These are phyloP conservation scores for Diaphora mendica DNA, from an alignment of 2,888 invertebrate genomes.

Conservation along the genomic window DNA sequence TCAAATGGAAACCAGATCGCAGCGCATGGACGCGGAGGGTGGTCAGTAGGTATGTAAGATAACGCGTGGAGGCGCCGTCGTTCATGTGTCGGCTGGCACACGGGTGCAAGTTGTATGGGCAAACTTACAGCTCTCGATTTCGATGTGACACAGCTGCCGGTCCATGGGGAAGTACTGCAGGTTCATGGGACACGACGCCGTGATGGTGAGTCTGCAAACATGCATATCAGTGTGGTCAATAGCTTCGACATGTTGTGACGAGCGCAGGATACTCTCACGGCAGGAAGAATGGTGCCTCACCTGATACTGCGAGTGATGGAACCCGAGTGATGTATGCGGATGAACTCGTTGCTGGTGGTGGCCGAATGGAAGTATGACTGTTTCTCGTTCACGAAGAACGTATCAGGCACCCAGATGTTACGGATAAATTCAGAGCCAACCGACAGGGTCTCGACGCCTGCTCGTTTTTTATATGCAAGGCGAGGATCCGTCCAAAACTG, in stretches of 20 bases:
- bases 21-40: slow-evolving; percentile 14
- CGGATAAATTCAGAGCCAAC: slow-evolving; percentile 97
- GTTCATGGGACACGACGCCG: slow-evolving; percentile 97
- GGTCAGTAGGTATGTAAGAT: slow-evolving; percentile 6
- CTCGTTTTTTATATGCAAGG: slow-evolving; percentile 94
- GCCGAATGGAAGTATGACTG: slow-evolving; percentile 99
- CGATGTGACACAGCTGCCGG: slow-evolving; percentile 95
- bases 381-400: slow-evolving; percentile 99
- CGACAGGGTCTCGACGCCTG: slow-evolving; percentile 94
- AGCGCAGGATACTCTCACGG: background rate
- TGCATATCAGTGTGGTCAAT: background rate
- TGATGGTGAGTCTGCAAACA: slow-evolving; percentile 93
- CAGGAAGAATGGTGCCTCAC: slow-evolving; percentile 73
- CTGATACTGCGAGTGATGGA: slow-evolving; percentile 96
- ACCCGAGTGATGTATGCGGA: slow-evolving; percentile 96
- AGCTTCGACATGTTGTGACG: background rate
- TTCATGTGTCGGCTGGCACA: slow-evolving; percentile 8
- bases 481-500: slow-evolving; percentile 98
- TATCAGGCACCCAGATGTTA: slow-evolving; percentile 99
- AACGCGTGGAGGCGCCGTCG: slow-evolving; percentile 1
- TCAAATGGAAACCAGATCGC: slow-evolving; percentile 28
- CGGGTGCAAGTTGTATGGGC: slow-evolving; percentile 39
- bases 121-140: slow-evolving; percentile 98
- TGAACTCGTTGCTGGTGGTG: slow-evolving; percentile 99
- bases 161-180: slow-evolving; percentile 98